phyloP scores from a whole-genome alignment of 1,140 invertebrate species.

The Lasioglossum albipes region DNA sequence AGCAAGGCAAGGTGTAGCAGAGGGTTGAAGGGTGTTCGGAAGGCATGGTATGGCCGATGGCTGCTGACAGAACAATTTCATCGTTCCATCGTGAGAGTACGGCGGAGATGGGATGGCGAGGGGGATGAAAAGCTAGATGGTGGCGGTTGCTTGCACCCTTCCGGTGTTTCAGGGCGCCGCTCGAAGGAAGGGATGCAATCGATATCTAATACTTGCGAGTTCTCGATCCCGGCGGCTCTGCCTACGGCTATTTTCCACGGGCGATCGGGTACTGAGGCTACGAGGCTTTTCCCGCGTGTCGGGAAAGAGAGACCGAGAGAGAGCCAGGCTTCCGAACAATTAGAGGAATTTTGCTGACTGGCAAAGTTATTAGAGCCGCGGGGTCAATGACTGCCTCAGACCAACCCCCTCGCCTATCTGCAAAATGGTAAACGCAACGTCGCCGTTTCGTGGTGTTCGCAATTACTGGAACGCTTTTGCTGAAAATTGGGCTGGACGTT shows the following conservation, averaged over 20 bases:
- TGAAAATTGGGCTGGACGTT: too few relatives aligned
- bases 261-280: too few relatives aligned
- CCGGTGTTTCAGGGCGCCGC: not conserved
- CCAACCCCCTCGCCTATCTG: not conserved
- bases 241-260: constrained; percentile 22
- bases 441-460: not conserved
- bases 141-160: constrained; percentile 6
- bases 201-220: constrained; percentile 28
- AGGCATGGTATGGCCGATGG: not conserved
- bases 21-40: not conserved
- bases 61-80: constrained; percentile 49
- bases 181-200: constrained; percentile 23
- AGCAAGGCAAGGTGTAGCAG: not conserved
- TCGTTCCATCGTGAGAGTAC: constrained; percentile 25
- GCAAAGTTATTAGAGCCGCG: constrained; percentile 31
- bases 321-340: constrained; percentile 29
- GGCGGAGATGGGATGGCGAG: too few relatives aligned
- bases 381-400: constrained; percentile 10
- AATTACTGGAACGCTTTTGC: too few relatives aligned
- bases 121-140: too few relatives aligned
- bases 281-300: constrained; percentile 8
- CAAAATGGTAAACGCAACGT: not conserved
- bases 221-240: constrained; percentile 15
- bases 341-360: constrained; percentile 43
- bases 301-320: not conserved